A percentile compares a stretch with the other conserved stretches of the same genome.
Evolutionary conservation across 2,797 vertebrate genomes (phyloP).

Genomic region (Pogoniulus pusillus): DNA sequence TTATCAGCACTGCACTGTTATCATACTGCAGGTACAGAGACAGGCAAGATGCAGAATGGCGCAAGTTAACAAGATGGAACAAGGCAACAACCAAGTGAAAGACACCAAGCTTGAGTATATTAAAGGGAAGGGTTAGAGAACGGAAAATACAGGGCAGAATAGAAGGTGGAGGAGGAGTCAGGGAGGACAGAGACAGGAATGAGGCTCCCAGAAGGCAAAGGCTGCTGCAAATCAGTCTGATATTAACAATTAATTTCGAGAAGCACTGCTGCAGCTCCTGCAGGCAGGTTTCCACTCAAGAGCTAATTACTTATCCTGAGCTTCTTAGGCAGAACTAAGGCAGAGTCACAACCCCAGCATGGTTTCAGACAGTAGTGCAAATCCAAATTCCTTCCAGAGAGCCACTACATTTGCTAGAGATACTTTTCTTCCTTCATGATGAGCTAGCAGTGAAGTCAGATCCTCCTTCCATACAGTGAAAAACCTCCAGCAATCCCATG

Average conservation of each 20-base stretch:
- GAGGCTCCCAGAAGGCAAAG: not conserved
- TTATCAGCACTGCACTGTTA: not conserved
- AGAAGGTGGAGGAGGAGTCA: not conserved
- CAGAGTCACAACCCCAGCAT: not conserved
- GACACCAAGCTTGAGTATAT: not conserved
- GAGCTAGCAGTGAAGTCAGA: not conserved
- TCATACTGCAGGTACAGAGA: not conserved
- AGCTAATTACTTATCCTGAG: not conserved
- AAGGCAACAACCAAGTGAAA: not conserved
- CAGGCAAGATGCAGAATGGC: not conserved
- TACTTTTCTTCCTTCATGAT: fast-evolving
- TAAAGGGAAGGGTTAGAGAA: not conserved
- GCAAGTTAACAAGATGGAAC: not conserved
- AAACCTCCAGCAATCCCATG: not conserved
- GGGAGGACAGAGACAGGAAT: not conserved
- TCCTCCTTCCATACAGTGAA: not conserved
- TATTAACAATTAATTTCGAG: not conserved
- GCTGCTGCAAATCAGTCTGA: not conserved
- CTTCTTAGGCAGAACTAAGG: not conserved
- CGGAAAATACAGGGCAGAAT: not conserved
- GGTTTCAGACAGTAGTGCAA: not conserved
- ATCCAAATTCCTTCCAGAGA: not conserved
- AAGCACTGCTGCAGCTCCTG: not conserved
- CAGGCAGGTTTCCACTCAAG: not conserved
- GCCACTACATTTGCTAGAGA: not conserved